These are phyloP conservation scores for Serilophus lunatus DNA, from an alignment of 2,113 vertebrate genomes.

Conservation along the genomic window DNA sequence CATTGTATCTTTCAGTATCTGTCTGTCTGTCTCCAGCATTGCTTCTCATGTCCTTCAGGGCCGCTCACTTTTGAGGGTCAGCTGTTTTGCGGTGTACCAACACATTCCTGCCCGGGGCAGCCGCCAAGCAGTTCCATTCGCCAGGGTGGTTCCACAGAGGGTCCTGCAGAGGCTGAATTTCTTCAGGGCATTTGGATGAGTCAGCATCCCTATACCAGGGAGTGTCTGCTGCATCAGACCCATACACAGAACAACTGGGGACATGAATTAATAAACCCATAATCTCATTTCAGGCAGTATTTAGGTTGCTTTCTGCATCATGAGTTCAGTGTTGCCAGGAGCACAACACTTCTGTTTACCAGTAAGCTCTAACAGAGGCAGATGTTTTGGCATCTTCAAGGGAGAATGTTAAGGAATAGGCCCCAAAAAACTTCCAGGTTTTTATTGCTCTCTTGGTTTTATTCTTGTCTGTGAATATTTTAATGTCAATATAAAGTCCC, in stretches of 20 bases:
- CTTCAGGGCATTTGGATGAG: not conserved
- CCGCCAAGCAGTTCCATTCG: not conserved
- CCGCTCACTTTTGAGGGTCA: not conserved
- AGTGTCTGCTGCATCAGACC: not conserved
- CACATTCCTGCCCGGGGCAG: not conserved
- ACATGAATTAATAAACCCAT: not conserved
- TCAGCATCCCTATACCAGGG: fast-evolving
- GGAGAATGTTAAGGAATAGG: not conserved
- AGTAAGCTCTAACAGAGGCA: not conserved
- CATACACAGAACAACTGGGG: not conserved
- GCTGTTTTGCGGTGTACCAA: not conserved
- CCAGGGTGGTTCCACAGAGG: not conserved
- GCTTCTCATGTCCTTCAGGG: not conserved
- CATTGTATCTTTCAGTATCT: not conserved
- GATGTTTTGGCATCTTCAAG: not conserved
- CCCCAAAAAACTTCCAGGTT: not conserved
- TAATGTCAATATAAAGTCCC: not conserved
- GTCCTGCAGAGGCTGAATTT: not conserved
- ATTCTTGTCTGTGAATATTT: not conserved
- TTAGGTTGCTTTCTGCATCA: not conserved
- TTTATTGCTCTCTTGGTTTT: not conserved
- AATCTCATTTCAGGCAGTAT: fast-evolving
- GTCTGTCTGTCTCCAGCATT: not conserved
- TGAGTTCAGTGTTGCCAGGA: not conserved
- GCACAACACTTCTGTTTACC: not conserved